Evolutionary conservation across 2,888 invertebrate species (phyloP), one percentile per base, ranked within the genome.

Genomic region (Heliconius charithonia): DNA sequence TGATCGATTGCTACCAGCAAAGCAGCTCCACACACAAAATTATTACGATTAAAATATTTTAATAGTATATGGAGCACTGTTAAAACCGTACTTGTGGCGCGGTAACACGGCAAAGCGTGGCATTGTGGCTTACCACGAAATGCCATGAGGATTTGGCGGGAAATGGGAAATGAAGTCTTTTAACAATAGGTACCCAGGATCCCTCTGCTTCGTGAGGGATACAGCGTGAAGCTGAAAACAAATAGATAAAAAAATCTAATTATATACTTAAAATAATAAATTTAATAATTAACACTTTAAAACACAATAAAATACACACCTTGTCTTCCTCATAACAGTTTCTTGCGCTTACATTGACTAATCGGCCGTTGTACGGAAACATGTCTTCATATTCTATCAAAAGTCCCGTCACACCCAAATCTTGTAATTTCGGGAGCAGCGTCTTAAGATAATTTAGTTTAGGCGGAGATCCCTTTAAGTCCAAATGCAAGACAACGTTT

Each of bases 321-420:
- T 93, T 88, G n/a, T 67, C 9, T 84, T 83, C 90, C 0, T 82
- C 91, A 86, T 98, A 98, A 76, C 96, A 95, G 87, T 97, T 96
- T 3, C 89, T 90, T 7, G 97, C 96, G 66, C 96, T 95, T 65
- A 97, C 90, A 83, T 96, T 96, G 45, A 88, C 89, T 12, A 97
- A 89, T 12, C 87, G 88, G 0, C 96, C 97, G 56, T 93, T 89
- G 88, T 97, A 98, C 0, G 98, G 98, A 90, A 98, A 98, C 97
- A 97, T 98, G 85, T 98, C 98, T 89, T 98, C 98, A 88, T 98
- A 98, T 87, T 98, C 98, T 59, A 98, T 94, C 7, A 98, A 91
- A 22, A 98, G 87, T 0, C 97, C 98, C 37, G 97, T 98, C 0
- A 96, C 97, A n/a, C 97, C 97, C 65, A 96, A 87, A 37, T 92